phyloP scores from a whole-genome alignment of 23 tunicate genomes.

The Trididemnum nubilum region DNA sequence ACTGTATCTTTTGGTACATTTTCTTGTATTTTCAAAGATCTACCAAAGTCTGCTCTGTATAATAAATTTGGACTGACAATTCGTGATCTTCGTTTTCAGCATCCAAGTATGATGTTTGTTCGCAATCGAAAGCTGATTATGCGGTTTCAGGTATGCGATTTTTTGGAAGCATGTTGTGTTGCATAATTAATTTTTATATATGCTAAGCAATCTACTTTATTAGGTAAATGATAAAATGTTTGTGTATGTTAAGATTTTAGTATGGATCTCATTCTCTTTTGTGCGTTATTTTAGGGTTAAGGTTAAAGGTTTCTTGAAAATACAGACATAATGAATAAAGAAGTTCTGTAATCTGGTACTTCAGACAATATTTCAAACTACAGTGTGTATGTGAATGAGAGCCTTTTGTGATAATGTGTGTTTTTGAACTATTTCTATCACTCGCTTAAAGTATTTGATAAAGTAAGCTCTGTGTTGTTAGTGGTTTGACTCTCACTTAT shows the following conservation, averaged over 20 bases:
- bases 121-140: constrained; percentile 61
- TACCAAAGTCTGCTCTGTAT: constrained; percentile 54
- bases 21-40: background rate
- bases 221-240: background rate
- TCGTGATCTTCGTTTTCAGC: constrained; percentile 87
- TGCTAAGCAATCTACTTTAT: background rate
- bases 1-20: background rate
- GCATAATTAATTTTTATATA: too few species aligned
- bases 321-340: too few species aligned
- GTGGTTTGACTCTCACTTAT: too few species aligned
- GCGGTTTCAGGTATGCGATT: constrained; percentile 58
- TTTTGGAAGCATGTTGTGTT: background rate
- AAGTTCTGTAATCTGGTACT: too few species aligned
- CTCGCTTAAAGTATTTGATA: too few species aligned
- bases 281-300: background rate
- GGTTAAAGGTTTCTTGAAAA: too few species aligned
- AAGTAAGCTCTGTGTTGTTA: too few species aligned
- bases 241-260: background rate
- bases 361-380: too few species aligned
- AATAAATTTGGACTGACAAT: constrained; percentile 78
- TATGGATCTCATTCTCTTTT: background rate
- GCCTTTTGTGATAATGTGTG: too few species aligned
- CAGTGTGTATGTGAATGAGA: too few species aligned
- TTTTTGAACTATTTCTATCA: too few species aligned
- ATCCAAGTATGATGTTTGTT: constrained; percentile 59